Percentiles rank a stretch among this genome's conserved stretches.
phyloP scores from a whole-genome alignment of 2,113 vertebrate species.

The Maccullochella peelii region DNA sequence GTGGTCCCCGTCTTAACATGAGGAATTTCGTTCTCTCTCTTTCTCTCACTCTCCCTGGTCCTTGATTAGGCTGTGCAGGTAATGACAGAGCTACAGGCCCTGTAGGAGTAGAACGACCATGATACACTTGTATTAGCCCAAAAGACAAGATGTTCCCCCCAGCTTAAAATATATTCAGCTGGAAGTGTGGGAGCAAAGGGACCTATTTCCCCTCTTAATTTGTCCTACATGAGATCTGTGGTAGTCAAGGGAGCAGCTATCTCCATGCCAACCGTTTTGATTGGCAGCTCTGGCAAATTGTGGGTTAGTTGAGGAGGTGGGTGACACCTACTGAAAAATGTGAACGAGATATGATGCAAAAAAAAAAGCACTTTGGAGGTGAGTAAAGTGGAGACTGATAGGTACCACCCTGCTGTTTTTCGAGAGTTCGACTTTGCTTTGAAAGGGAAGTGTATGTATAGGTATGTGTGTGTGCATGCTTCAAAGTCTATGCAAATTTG shows the following conservation, averaged over 20 bases:
- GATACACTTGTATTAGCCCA: conserved; percentile 34
- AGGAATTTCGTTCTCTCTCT: conserved; percentile 24
- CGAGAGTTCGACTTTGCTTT: conserved; percentile 18
- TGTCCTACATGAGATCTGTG: conserved; percentile 56
- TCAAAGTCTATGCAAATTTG: neutral
- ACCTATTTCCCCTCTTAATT: conserved; percentile 54
- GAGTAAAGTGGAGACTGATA: neutral
- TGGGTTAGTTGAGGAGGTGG: neutral
- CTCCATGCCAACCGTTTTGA: conserved; percentile 60
- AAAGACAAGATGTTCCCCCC: conserved; percentile 45
- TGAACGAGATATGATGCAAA: conserved; percentile 13
- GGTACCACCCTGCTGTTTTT: neutral
- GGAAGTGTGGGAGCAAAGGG: conserved; percentile 36
- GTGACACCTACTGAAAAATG: conserved; percentile 2
- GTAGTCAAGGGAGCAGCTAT: conserved; percentile 40
- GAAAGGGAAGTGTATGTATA: conserved; percentile 9
- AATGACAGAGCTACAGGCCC: conserved; percentile 35
- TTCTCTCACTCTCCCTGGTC: conserved; percentile 4
- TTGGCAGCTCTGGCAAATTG: conserved; percentile 48
- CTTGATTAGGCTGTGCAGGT: conserved; percentile 27
- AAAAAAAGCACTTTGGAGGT: neutral
- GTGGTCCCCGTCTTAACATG: conserved; percentile 35
- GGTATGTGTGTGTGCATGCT: neutral
- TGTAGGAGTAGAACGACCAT: conserved; percentile 17
- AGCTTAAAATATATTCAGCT: conserved; percentile 50